Evolutionary conservation across 2,797 vertebrate species (phyloP), one percentile per base, ranked within the genome.

Genomic region (Falco columbarius): DNA sequence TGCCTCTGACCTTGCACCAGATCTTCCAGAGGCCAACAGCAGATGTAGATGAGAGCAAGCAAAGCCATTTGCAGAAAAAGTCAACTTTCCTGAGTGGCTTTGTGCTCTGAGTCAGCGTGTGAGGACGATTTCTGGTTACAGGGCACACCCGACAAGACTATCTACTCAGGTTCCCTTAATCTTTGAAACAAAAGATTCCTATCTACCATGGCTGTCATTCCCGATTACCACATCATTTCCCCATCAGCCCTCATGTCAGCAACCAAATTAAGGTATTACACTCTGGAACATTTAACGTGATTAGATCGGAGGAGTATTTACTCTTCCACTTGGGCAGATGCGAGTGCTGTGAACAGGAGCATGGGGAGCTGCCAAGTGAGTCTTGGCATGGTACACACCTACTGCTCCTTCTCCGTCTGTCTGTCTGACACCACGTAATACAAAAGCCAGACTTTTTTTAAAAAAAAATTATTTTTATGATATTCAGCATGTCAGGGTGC

Each of bases 231-330:
- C 70, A 82, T 83, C 87, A 56, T 76, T 92, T 94, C 94, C 86
- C 73, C 94, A 88, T 51, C 91, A 91, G 90, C 89, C 75, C 51
- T 93, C 77, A 63, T 97, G 95, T 93, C 96, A 96, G 95, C 96
- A 96, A 70, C 74, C 82, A 91, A 95, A 96, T 96, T 93, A 96
- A 96, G 85, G 96, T 65, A 93, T 96, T 96, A 95, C 95, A 72
- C 62, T 55, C 79, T 26, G 93, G 81, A 89, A 95, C 95, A 65
- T 89, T 95, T 93, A 89, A 90, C 2, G 38, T 73, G 92, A 96
- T 97, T 93, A 91, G 79, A 83, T 86, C 10, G 30, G 65, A 95
- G 80, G 42, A 83, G 88, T 89, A 51, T 91, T 88, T n/a, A 91
- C 86, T 71, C 92, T 85, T 93, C 90, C 92, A 74, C 29, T 71